phyloP scores from a whole-genome alignment of 2,888 invertebrate genomes.

The Melikaiella ostensackeni region DNA sequence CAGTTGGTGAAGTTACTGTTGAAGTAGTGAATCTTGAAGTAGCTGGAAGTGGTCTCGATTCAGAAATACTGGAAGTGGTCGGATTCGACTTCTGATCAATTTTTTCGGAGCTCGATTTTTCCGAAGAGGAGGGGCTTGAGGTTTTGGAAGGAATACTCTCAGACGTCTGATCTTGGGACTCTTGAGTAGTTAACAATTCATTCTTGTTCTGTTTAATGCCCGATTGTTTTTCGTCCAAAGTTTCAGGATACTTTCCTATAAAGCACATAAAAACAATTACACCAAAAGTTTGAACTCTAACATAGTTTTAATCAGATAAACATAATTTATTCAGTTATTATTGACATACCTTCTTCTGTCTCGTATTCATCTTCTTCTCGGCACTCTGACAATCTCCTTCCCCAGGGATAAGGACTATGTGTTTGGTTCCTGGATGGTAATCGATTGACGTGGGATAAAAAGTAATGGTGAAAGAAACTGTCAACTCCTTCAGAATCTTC shows the following conservation, averaged over 20 bases:
- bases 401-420: conserved; percentile 76
- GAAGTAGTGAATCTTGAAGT: conserved; percentile 71
- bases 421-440: conserved; percentile 82
- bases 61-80: conserved; percentile 63
- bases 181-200: conserved; percentile 51
- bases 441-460: conserved; percentile 85
- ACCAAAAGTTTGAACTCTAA: neutral
- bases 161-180: conserved; percentile 58
- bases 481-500: conserved; percentile 80
- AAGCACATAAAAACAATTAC: conserved; percentile 27
- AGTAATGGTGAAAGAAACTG: conserved; percentile 85
- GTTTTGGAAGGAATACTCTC: conserved; percentile 66
- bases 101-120: conserved; percentile 72
- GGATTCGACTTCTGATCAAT: conserved; percentile 69
- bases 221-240: conserved; percentile 18
- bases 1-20: conserved; percentile 71
- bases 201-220: conserved; percentile 50
- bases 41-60: conserved; percentile 56
- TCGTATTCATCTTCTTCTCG: conserved; percentile 91
- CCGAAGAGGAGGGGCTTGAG: conserved; percentile 70
- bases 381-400: conserved; percentile 86
- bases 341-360: conserved; percentile 71
- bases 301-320: neutral
- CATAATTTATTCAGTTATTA: conserved; percentile 14
- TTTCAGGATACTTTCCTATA: conserved; percentile 67